Base-by-base conservation (phyloP, 2,113 vertebrate genomes). In the zebrafish (Danio rerio) region DNA sequence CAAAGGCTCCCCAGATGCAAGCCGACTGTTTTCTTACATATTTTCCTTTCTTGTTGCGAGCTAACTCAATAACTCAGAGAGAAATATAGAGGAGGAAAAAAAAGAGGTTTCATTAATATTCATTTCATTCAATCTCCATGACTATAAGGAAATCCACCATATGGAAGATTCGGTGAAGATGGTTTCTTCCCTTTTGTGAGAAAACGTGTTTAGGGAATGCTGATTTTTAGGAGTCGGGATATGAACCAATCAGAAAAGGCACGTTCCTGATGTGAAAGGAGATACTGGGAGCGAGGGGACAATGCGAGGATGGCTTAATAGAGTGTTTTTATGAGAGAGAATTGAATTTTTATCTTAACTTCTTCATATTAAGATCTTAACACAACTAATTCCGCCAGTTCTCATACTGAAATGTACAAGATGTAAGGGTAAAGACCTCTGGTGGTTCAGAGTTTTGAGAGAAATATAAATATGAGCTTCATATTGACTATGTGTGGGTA, bases 1-100 rank as follows among this genome's bases (percentile, higher is more conserved):
- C 81, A 82, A 82, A 82, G 81, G 43, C 43, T 77, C 65, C 15
- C 7, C 18, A 59, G 81, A 69, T 76, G 72, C 62, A 50, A 69
- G 61, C 52, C 15, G 62, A 77, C 62, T 49, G 12, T 76, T 68
- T 82, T 53, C 40, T 66, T 63, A 53, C 70, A 65, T 66, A 43
- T 66, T 75, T 74, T 75, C 31, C 56, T 61, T 58, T 58, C 73
- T 59, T 76, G 61, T 82, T 75, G 53, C 18, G 1, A 11, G 61
- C 40, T 62, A 21, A 58, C 72, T 82, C 45, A 47, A 76, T 82
- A 68, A 75, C 40, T 31, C 31, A 31, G 31, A 31, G 31, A 31
- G 31, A 31, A 31, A 31, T 31, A 31, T n/a, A 21, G 4, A 31
- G 7, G 40, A 20, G 13, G 45, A 53, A 76, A 55, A 31, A 56